Evolutionary conservation across 2,888 invertebrate genomes (phyloP).

Genomic region (Thymelicus sylvestris): DNA sequence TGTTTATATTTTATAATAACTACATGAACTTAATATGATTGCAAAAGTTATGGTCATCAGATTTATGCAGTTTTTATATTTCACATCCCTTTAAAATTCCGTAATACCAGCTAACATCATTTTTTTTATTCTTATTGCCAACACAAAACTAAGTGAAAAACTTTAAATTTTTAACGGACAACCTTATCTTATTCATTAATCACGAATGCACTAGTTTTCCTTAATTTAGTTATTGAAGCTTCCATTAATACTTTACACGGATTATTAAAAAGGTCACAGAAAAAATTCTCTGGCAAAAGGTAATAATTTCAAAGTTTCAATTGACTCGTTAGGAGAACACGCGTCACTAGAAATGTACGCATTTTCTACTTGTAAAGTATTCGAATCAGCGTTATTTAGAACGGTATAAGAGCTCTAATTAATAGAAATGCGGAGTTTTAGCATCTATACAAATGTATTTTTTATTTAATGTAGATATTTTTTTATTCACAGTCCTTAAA

Average conservation of each 20-base stretch:
- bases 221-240: background rate
- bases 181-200: background rate
- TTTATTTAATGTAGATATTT: background rate
- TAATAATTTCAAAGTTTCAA: constrained; percentile 35
- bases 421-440: constrained; percentile 10
- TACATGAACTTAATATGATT: background rate
- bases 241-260: background rate
- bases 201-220: background rate
- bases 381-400: constrained; percentile 32
- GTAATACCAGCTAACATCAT: too few relatives aligned
- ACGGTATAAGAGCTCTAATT: constrained; percentile 29
- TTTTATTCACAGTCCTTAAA: too few relatives aligned
- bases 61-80: too few relatives aligned
- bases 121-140: too few relatives aligned
- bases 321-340: constrained; percentile 30
- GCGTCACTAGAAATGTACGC: constrained; percentile 22
- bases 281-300: constrained; percentile 17
- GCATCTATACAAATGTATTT: background rate
- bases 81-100: too few relatives aligned
- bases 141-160: too few relatives aligned
- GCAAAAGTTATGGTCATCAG: too few relatives aligned
- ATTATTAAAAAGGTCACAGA: constrained; percentile 20
- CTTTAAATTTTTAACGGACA: too few relatives aligned
- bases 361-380: constrained; percentile 35
- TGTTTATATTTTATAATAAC: background rate